phyloP scores from a whole-genome alignment of 2,113 vertebrate genomes.

The Ondatra zibethicus region DNA sequence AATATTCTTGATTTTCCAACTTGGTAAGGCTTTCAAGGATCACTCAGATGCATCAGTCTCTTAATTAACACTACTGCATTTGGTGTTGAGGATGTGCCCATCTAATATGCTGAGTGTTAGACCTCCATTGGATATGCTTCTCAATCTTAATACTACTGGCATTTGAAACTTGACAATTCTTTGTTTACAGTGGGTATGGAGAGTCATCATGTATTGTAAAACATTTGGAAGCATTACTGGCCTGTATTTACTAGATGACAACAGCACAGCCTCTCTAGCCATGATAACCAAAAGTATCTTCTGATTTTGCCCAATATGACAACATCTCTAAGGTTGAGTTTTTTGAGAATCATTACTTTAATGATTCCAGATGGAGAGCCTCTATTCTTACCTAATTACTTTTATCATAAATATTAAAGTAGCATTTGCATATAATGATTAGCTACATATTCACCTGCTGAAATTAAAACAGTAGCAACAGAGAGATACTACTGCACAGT shows the following conservation, averaged over 20 bases:
- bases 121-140: not conserved
- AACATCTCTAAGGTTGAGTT: too few relatives aligned
- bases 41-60: not conserved
- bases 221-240: conserved; percentile 20
- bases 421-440: not conserved
- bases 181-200: not conserved
- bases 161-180: not conserved
- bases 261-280: not conserved
- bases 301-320: not conserved
- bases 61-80: conserved; percentile 22
- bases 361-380: conserved; percentile 5
- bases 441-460: not conserved
- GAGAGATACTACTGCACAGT: not conserved
- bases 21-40: conserved; percentile 40
- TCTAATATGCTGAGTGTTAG: not conserved
- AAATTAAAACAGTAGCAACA: conserved; percentile 28
- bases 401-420: conserved; percentile 6
- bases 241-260: not conserved
- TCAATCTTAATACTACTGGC: not conserved
- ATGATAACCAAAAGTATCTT: conserved; percentile 16
- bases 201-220: not conserved
- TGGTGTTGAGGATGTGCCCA: conserved; percentile 9
- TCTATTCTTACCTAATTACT: not conserved
- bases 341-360: conserved; percentile 46
- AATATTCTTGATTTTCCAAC: conserved; percentile 30